These are phyloP conservation scores for Actinemys pallida DNA, from an alignment of 2,113 vertebrate genomes.

Conservation along the genomic window DNA sequence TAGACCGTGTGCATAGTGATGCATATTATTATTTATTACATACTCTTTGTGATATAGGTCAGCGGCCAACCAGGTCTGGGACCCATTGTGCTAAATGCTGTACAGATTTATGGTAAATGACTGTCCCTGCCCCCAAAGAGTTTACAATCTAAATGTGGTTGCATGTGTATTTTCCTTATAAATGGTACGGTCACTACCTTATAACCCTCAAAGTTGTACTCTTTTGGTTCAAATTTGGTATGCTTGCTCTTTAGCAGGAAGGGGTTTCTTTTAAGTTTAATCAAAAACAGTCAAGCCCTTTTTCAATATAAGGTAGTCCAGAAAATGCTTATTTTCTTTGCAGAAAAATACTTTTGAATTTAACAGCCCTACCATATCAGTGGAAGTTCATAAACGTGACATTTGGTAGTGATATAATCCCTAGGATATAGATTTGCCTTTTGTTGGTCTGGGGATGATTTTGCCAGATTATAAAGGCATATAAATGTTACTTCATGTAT, in stretches of 20 bases:
- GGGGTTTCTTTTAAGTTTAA: background rate
- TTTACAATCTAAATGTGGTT: fast-evolving
- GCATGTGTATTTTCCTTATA: background rate
- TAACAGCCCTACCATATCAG: background rate
- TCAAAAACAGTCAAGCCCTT: background rate
- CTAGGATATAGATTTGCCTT: background rate
- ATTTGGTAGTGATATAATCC: slow-evolving; percentile 1
- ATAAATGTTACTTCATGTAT: background rate
- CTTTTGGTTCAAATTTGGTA: background rate
- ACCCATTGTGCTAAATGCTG: background rate
- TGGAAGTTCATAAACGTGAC: background rate
- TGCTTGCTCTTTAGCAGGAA: background rate
- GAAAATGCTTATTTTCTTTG: background rate
- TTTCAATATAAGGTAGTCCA: background rate
- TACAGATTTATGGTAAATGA: background rate
- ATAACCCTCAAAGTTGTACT: background rate
- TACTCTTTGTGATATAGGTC: fast-evolving
- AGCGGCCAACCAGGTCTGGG: background rate
- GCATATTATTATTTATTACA: background rate
- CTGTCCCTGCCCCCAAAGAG: background rate
- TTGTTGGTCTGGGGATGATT: background rate
- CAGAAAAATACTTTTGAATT: background rate
- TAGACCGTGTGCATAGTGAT: background rate
- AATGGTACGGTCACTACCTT: background rate
- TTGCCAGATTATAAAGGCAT: background rate